Percentiles rank a stretch among this genome's conserved stretches.
Conservation (phyloP, 1,140 invertebrate genomes). For the Cydia splendana region DNA sequence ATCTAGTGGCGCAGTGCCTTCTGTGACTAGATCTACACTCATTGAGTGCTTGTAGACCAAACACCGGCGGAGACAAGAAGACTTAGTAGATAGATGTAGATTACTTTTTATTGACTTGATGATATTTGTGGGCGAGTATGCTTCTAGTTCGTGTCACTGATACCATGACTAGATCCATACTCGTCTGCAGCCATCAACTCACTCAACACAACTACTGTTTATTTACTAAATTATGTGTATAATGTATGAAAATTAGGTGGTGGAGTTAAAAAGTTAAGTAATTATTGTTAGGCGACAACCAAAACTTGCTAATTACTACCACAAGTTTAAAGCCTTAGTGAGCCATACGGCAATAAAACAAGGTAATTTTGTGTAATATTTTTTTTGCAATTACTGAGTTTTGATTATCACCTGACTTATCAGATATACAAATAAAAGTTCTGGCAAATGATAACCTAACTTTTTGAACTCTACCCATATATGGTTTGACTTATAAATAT, state of each 20-base stretch:
- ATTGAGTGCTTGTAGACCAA: constrained; percentile 81
- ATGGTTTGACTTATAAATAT: too few species aligned
- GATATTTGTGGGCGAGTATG: constrained; percentile 87
- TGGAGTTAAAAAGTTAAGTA: too few species aligned
- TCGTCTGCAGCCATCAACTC: constrained; percentile 86
- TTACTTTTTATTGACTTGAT: constrained; percentile 60
- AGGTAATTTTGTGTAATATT: too few species aligned
- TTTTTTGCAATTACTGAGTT: too few species aligned
- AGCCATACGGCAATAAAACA: too few species aligned
- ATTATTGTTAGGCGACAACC: neutral
- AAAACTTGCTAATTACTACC: too few species aligned
- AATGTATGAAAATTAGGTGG: too few species aligned
- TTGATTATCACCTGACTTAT: too few species aligned
- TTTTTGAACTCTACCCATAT: too few species aligned
- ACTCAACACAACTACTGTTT: constrained; percentile 44
- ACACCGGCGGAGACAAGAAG: constrained; percentile 29
- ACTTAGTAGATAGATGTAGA: constrained; percentile 9
- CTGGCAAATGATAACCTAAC: too few species aligned
- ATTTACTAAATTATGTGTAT: neutral
- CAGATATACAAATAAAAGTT: too few species aligned
- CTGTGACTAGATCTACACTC: constrained; percentile 95
- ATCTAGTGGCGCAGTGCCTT: constrained; percentile 84
- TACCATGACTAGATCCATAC: constrained; percentile 92
- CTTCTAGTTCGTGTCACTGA: constrained; percentile 86
- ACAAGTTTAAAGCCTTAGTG: too few species aligned